phyloP scores from a whole-genome alignment of 2,797 vertebrate genomes.

The Dipus sagitta region DNA sequence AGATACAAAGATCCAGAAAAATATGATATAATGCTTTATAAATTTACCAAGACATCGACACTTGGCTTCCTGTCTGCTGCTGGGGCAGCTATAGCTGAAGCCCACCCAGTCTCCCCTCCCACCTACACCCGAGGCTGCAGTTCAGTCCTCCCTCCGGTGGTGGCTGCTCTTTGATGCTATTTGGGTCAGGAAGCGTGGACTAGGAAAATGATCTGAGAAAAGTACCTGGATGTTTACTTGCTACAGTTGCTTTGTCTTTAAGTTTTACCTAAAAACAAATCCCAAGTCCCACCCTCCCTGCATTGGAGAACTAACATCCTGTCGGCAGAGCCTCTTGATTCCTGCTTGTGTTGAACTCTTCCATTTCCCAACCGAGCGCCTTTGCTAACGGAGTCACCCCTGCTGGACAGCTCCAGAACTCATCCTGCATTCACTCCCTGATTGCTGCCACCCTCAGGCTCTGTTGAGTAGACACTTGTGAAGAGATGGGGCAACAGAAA shows the following conservation, averaged over 20 bases:
- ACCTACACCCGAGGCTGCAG: neutral
- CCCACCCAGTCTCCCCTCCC: too few species aligned
- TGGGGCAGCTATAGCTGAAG: neutral
- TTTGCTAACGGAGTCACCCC: neutral
- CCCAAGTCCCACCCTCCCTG: too few species aligned
- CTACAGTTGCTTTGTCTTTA: neutral
- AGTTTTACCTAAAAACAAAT: neutral
- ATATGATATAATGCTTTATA: neutral
- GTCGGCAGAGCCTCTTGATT: accelerated
- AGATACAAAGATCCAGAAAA: neutral
- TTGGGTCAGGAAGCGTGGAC: neutral
- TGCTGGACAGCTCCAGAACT: neutral
- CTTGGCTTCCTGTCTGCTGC: neutral
- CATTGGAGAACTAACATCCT: neutral
- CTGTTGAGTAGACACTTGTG: neutral
- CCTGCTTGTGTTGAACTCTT: neutral
- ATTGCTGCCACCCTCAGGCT: neutral
- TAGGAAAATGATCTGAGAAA: neutral
- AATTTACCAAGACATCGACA: neutral
- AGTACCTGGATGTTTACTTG: neutral
- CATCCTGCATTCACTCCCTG: neutral
- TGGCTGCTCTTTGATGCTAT: neutral
- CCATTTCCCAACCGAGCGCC: neutral
- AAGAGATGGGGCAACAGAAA: neutral
- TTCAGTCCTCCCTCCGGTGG: neutral